phyloP scores from a whole-genome alignment of 2,113 vertebrate genomes.

The Promerops cafer region DNA sequence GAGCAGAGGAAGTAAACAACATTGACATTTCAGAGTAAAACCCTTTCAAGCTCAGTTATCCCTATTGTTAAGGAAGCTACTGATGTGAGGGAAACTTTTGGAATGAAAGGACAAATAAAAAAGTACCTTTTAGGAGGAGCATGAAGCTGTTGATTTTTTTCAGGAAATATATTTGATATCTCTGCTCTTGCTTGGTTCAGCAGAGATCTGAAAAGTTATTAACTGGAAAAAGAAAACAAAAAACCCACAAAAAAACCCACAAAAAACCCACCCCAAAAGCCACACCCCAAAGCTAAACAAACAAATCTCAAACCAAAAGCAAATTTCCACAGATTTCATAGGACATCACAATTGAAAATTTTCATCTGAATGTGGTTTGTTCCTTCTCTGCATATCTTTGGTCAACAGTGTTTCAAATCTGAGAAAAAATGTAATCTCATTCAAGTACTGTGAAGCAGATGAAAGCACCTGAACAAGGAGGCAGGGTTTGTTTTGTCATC shows the following conservation, averaged over 20 bases:
- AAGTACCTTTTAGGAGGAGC: background rate
- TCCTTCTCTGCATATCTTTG: background rate
- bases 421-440: background rate
- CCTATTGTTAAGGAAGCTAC: background rate
- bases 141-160: background rate
- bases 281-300: background rate
- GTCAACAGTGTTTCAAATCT: background rate
- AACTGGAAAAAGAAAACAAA: background rate
- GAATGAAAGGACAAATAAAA: background rate
- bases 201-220: background rate
- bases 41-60: slow-evolving; percentile 12
- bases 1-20: slow-evolving; percentile 19
- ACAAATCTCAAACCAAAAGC: background rate
- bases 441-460: background rate
- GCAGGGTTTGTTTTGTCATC: background rate
- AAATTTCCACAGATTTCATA: background rate
- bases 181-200: background rate
- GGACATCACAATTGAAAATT: background rate
- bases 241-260: rapidly evolving
- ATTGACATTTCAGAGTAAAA: slow-evolving; percentile 7
- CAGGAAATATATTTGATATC: background rate
- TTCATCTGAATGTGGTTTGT: background rate
- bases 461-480: background rate
- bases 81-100: background rate
- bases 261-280: background rate